Percentiles rank a stretch among this genome's conserved stretches.
Evolutionary conservation across 2,113 vertebrate species (phyloP).

Genomic region (Otis tarda): DNA sequence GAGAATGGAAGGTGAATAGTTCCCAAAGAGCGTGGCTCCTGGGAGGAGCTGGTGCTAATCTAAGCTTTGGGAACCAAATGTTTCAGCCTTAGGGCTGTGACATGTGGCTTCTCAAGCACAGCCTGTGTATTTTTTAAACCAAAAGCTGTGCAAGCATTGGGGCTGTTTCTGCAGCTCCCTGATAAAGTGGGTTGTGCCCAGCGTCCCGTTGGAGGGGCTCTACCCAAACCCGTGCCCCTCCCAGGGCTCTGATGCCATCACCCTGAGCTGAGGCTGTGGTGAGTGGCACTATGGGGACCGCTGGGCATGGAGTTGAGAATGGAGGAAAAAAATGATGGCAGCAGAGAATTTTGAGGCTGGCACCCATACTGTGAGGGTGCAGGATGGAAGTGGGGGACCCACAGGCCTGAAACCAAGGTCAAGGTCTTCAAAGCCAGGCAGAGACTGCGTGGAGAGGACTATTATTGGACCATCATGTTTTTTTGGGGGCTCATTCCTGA

Average conservation of each 20-base stretch:
- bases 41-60: not conserved
- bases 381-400: not conserved
- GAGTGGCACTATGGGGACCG: not conserved
- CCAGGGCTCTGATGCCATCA: not conserved
- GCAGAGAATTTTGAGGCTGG: not conserved
- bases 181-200: not conserved
- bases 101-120: not conserved
- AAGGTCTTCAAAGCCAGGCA: not conserved
- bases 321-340: not conserved
- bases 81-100: not conserved
- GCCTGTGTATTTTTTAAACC: too few relatives aligned
- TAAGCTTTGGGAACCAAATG: not conserved
- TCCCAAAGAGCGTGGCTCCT: not conserved
- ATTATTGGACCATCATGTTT: accelerated
- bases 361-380: accelerated
- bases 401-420: not conserved
- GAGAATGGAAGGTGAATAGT: not conserved
- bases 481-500: not conserved
- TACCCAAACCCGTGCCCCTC: not conserved
- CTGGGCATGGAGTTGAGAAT: accelerated
- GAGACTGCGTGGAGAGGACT: not conserved
- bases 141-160: too few relatives aligned
- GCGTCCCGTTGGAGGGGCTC: accelerated
- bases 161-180: not conserved
- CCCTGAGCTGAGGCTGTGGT: not conserved